phyloP scores from a whole-genome alignment of 2,888 invertebrate genomes.

The Sabatieria punctata region DNA sequence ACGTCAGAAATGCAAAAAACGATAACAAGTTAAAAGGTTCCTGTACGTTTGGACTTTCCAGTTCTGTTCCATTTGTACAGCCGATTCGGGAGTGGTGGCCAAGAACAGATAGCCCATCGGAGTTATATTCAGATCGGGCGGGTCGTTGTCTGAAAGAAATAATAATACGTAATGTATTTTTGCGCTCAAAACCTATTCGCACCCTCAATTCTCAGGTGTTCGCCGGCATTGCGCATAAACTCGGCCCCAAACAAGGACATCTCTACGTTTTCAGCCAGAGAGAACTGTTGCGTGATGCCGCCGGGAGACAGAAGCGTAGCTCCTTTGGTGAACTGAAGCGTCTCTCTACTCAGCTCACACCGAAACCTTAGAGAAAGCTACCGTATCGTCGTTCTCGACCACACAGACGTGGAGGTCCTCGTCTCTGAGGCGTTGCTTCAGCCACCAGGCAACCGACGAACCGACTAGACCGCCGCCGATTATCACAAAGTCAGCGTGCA shows the following conservation, averaged over 20 bases:
- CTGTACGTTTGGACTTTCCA: constrained; percentile 40
- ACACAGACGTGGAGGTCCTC: constrained; percentile 60
- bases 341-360: constrained; percentile 12
- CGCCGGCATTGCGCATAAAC: constrained; percentile 54
- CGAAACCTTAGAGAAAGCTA: too few relatives aligned
- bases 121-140: constrained; percentile 58
- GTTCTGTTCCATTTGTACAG: constrained; percentile 49
- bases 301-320: constrained; percentile 39
- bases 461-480: constrained; percentile 76
- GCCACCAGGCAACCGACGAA: constrained; percentile 71
- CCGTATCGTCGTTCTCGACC: constrained; percentile 68
- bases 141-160: constrained; percentile 23
- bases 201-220: constrained; percentile 40
- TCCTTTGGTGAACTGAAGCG: constrained; percentile 46
- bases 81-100: constrained; percentile 54
- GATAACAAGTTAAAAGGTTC: constrained; percentile 24
- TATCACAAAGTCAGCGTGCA: constrained; percentile 52
- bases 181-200: constrained; percentile 15
- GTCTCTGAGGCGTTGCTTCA: constrained; percentile 53
- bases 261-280: constrained; percentile 73
- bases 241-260: constrained; percentile 74
- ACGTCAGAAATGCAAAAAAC: constrained; percentile 35
- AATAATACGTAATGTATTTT: neutral
- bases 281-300: constrained; percentile 76
- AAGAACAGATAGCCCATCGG: constrained; percentile 74